Percentiles rank a stretch among this genome's conserved stretches.
Evolutionary conservation across 2,797 vertebrate genomes (phyloP).

Genomic region (Pantherophis vulpinus): DNA sequence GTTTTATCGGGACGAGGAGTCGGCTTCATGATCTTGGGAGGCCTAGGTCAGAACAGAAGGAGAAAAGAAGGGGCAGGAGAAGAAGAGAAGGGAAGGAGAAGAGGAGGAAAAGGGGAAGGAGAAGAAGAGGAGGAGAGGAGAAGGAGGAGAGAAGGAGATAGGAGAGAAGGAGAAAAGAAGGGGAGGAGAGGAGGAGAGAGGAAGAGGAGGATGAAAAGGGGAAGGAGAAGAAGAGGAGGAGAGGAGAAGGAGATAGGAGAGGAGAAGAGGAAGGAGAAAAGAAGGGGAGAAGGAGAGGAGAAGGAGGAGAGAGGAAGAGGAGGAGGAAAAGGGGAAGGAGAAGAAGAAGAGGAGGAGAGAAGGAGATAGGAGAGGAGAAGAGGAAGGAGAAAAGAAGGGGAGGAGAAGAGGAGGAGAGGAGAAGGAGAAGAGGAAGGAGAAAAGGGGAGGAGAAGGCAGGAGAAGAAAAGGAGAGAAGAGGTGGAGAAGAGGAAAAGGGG

Average conservation of each 20-base stretch:
- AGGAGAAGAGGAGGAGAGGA: not conserved
- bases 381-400: not conserved
- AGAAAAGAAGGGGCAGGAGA: not conserved
- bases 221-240: too few relatives aligned
- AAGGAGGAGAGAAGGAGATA: too few relatives aligned
- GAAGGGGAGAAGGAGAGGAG: too few relatives aligned
- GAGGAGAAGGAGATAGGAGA: too few relatives aligned
- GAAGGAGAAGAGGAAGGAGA: not conserved
- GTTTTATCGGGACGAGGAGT: too few relatives aligned
- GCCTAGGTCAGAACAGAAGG: not conserved
- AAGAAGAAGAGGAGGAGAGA: not conserved
- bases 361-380: not conserved
- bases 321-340: too few relatives aligned
- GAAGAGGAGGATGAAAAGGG: not conserved
- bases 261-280: not conserved
- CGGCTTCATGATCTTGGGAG: too few relatives aligned
- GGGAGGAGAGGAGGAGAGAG: rapidly evolving
- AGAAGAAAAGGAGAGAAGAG: not conserved
- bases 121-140: too few relatives aligned
- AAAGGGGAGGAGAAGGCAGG: not conserved
- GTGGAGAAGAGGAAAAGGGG: too few relatives aligned
- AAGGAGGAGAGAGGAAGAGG: too few relatives aligned
- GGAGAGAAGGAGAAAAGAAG: not conserved
- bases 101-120: not conserved
- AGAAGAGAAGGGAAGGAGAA: not conserved